Percentiles rank a stretch among this genome's conserved stretches.
Conservation (phyloP, 2,888 invertebrate species). For the Synergus gifuensis region DNA sequence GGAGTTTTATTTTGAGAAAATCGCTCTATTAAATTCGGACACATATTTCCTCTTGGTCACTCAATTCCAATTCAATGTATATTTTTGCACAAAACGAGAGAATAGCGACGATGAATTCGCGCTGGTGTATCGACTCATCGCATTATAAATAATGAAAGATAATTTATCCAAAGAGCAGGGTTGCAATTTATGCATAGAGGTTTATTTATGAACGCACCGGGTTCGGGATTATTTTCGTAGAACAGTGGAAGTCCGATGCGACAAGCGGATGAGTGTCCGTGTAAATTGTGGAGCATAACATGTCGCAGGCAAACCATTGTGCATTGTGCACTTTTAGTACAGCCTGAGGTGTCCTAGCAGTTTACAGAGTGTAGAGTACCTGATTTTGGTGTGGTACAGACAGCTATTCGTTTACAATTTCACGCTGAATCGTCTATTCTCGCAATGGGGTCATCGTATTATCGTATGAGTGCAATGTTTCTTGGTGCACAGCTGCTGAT, state of each 20-base stretch:
- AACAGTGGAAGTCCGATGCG: background rate
- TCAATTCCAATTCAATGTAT: background rate
- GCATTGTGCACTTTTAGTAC: constrained; percentile 17
- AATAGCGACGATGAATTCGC: constrained; percentile 5
- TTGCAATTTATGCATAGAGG: constrained; percentile 3
- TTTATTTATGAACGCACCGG: constrained; percentile 14
- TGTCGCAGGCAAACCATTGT: constrained; percentile 5
- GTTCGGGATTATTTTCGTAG: constrained; percentile 19
- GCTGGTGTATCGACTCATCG: background rate
- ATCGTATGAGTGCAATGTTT: too few species aligned
- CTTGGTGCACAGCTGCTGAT: constrained; percentile 8
- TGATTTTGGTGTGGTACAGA: constrained; percentile 7
- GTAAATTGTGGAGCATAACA: constrained; percentile 27
- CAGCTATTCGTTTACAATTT: constrained; percentile 35
- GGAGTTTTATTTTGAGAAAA: background rate
- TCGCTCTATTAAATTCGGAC: background rate
- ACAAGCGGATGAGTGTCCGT: constrained; percentile 7
- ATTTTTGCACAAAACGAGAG: background rate
- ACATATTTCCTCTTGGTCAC: background rate
- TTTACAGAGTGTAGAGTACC: constrained; percentile 12
- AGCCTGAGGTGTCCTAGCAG: background rate
- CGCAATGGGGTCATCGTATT: constrained; percentile 46
- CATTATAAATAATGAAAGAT: constrained; percentile 31
- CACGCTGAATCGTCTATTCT: constrained; percentile 45
- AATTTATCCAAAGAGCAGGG: constrained; percentile 21